Base-by-base conservation (phyloP, 2,888 invertebrate species). In the Rotaria socialis region DNA sequence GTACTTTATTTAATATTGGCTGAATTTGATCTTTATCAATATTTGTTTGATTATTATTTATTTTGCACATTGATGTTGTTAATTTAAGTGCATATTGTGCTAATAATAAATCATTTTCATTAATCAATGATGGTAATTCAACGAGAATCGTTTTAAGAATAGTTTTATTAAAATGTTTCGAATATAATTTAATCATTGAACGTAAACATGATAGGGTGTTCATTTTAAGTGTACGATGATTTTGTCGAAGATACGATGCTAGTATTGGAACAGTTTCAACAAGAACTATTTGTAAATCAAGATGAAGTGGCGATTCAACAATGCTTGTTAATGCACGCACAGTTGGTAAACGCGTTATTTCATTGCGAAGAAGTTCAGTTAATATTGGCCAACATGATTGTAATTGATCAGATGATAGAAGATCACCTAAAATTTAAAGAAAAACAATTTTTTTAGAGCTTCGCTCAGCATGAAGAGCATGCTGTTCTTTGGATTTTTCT, bases 91-190 rank as follows among this genome's bases (percentile, higher is more conserved):
- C 86, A 87, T 92, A 91, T 92, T 97, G 97, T 85, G 97, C 96
- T 89, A 99, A 96, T 92, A 98, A 97, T 88, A 99, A 93, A 92
- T 99, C 99, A 80, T 95, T 94, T 92, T 99, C 99, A 89, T 94
- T 95, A 88, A 99, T 93, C 85, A 99, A 92, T 22, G 96, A 94
- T 19, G 96, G 96, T 89, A 97, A 93, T 92, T 98, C 97, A 86
- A 94, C 93, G 89, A 96, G 94, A 85, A 96, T 94, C 92, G 94
- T 94, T 89, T 93, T 93, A 85, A 96, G 92, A 88, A 96, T 93
- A 89, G 94, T 94, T n/a, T 86, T 85, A 43, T 41, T 47, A 41
- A 86, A 84, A 35, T 74, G 86, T 86, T 85, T 91, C 90, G 95
- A 94, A 91, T 96, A 96, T 90, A 96, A 95, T 89, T 94, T 94